phyloP scores from a whole-genome alignment of 2,888 invertebrate species.

The Trachelus iudaicus region DNA sequence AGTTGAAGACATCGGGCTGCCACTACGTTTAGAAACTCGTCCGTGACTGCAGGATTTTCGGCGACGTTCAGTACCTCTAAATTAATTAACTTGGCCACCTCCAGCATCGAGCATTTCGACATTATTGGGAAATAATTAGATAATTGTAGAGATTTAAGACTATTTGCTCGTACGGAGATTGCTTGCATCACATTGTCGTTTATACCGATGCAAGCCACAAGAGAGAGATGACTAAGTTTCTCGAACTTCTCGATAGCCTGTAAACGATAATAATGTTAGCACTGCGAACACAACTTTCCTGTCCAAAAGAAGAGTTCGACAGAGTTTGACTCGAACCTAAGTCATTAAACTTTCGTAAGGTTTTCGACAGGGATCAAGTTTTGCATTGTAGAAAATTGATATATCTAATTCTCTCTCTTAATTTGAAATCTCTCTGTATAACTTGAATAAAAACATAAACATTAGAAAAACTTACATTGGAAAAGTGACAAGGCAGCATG shows the following conservation, averaged over 20 bases:
- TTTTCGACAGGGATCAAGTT: too few species aligned
- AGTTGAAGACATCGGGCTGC: slow-evolving; percentile 53
- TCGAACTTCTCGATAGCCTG: slow-evolving; percentile 45
- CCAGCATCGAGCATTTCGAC: slow-evolving; percentile 54
- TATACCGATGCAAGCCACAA: slow-evolving; percentile 43
- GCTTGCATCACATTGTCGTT: slow-evolving; percentile 38
- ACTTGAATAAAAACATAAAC: neutral
- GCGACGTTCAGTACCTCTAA: slow-evolving; percentile 67
- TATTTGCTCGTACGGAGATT: slow-evolving; percentile 40
- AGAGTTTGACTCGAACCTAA: neutral
- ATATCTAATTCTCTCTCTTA: too few species aligned
- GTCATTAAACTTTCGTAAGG: too few species aligned
- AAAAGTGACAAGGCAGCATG: slow-evolving; percentile 39
- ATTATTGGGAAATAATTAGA: slow-evolving; percentile 52
- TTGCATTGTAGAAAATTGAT: neutral
- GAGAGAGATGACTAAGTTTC: slow-evolving; percentile 42
- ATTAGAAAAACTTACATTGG: slow-evolving; percentile 39
- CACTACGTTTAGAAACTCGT: slow-evolving; percentile 68
- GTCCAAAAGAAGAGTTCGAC: neutral
- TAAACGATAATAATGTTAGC: neutral
- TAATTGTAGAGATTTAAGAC: slow-evolving; percentile 44
- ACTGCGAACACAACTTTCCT: neutral
- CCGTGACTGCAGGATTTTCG: slow-evolving; percentile 67
- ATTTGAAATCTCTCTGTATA: too few species aligned
- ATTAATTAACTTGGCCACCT: slow-evolving; percentile 64